A percentile compares a stretch with the other conserved stretches of the same genome.
These are phyloP conservation scores for Noctua comes DNA, from an alignment of 2,888 invertebrate species.

Conservation along the genomic window DNA sequence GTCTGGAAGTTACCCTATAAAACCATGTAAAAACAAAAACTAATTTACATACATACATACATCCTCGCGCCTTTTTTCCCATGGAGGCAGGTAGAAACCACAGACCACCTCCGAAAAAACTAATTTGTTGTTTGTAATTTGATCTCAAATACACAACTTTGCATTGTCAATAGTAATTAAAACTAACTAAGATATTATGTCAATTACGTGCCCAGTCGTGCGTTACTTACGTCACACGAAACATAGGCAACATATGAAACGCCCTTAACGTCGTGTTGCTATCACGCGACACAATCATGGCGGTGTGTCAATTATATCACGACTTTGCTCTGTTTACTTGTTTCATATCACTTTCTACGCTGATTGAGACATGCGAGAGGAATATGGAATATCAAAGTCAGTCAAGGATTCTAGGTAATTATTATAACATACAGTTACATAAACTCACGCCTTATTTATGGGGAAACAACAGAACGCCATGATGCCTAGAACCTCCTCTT, in stretches of 20 bases:
- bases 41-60: too few relatives aligned
- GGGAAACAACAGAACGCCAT: too few relatives aligned
- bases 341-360: slow-evolving; percentile 50
- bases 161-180: slow-evolving; percentile 2
- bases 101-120: background rate
- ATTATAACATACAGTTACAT: background rate
- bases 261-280: slow-evolving; percentile 19
- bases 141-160: background rate
- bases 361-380: slow-evolving; percentile 20
- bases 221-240: slow-evolving; percentile 6
- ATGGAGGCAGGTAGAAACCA: too few relatives aligned
- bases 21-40: too few relatives aligned
- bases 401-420: slow-evolving; percentile 26
- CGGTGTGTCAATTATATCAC: slow-evolving; percentile 48
- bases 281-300: slow-evolving; percentile 46
- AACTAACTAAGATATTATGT: background rate
- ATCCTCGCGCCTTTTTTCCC: too few relatives aligned
- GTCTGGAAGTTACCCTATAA: too few relatives aligned
- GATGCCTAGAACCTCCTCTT: too few relatives aligned
- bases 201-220: slow-evolving; percentile 46
- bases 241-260: background rate
- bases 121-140: background rate
- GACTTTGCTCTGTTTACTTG: slow-evolving; percentile 25
- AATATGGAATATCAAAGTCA: slow-evolving; percentile 12
- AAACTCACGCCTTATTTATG: background rate